Evolutionary conservation across 2,888 invertebrate genomes (phyloP).

Genomic region (Boloria euphrosyne): DNA sequence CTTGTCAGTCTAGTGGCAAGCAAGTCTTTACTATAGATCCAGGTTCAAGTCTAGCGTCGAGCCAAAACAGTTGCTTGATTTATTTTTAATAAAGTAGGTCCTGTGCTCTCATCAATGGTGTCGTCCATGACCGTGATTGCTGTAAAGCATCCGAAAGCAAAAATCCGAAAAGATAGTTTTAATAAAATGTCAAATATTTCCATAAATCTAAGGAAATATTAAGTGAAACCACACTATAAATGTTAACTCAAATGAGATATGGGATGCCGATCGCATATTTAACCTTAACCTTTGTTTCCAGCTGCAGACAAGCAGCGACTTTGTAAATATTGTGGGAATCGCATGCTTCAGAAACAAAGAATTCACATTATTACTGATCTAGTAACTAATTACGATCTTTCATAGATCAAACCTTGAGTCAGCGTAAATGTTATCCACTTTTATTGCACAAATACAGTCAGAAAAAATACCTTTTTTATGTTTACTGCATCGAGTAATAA

Average conservation of each 20-base stretch:
- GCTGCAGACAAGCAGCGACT: conserved; percentile 4
- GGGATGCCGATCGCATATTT: conserved; percentile 4
- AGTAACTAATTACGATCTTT: conserved; percentile 24
- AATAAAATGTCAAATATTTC: not conserved
- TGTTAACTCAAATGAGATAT: not conserved
- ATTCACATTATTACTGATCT: conserved; percentile 20
- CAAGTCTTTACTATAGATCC: too few species aligned
- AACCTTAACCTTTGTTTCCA: conserved; percentile 28
- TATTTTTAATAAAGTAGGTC: too few species aligned
- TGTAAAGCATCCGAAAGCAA: too few species aligned
- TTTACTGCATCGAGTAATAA: too few species aligned
- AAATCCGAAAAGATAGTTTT: not conserved
- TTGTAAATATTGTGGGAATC: conserved; percentile 21
- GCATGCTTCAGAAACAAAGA: conserved; percentile 27
- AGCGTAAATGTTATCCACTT: conserved; percentile 26
- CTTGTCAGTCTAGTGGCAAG: too few species aligned
- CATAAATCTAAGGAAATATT: not conserved
- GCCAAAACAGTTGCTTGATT: too few species aligned
- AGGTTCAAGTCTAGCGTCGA: too few species aligned
- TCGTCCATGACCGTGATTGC: too few species aligned
- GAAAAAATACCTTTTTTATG: not conserved
- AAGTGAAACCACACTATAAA: not conserved
- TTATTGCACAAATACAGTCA: conserved; percentile 19
- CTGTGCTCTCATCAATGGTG: too few species aligned
- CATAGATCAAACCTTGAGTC: conserved; percentile 26